phyloP scores from a whole-genome alignment of 2,797 vertebrate genomes.

The Eidolon dupreanum region DNA sequence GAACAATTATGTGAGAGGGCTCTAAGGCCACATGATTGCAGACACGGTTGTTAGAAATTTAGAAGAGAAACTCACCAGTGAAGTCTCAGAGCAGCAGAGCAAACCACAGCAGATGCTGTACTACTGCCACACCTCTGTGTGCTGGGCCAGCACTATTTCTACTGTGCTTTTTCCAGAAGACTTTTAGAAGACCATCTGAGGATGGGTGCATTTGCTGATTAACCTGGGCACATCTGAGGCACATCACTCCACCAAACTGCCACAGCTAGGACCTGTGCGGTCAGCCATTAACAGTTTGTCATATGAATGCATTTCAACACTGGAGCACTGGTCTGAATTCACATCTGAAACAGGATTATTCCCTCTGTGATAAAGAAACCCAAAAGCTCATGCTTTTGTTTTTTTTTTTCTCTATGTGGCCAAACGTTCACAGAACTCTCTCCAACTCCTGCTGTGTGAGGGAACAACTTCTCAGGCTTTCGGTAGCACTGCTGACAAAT shows the following conservation, averaged over 20 bases:
- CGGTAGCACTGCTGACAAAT: not conserved
- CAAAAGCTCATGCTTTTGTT: not conserved
- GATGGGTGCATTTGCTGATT: not conserved
- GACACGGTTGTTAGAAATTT: constrained; percentile 19
- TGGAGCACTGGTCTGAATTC: not conserved
- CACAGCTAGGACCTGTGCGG: not conserved
- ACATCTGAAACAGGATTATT: not conserved
- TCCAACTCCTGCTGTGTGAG: not conserved
- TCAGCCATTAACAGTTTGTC: not conserved
- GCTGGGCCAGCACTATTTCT: not conserved
- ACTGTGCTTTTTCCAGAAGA: not conserved
- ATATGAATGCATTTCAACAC: not conserved
- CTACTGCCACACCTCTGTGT: not conserved
- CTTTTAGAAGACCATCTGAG: not conserved
- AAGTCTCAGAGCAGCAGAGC: not conserved
- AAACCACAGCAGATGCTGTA: not conserved
- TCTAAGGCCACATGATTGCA: not conserved
- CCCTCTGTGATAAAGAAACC: not conserved
- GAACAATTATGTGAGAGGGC: not conserved
- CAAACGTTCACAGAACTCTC: not conserved
- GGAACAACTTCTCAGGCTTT: not conserved
- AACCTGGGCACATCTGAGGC: not conserved
- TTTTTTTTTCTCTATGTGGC: not conserved
- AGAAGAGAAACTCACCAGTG: not conserved
- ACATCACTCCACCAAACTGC: not conserved